A percentile compares a stretch with the other conserved stretches of the same genome.
Evolutionary conservation across 2,113 vertebrate genomes (phyloP).

Genomic region (Notothenia coriiceps): DNA sequence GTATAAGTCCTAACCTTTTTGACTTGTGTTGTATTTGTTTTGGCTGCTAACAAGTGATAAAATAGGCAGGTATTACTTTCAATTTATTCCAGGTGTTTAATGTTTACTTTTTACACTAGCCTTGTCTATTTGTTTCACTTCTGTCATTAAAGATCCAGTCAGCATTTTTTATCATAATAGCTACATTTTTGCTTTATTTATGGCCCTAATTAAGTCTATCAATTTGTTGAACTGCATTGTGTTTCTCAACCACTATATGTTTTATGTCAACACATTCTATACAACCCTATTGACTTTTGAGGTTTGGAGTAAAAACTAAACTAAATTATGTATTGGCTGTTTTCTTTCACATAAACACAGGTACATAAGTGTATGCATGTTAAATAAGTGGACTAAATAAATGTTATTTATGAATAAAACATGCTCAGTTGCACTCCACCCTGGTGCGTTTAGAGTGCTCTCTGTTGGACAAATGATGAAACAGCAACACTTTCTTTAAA

Average conservation of each 20-base stretch:
- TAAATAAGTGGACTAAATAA: neutral
- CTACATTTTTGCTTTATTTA: neutral
- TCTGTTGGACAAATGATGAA: constrained; percentile 9
- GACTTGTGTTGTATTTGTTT: neutral
- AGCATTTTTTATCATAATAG: neutral
- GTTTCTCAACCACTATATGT: neutral
- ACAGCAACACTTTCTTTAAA: neutral
- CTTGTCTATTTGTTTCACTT: too few relatives aligned
- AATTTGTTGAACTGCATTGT: neutral
- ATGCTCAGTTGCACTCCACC: neutral
- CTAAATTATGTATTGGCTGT: too few relatives aligned
- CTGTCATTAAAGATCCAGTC: neutral
- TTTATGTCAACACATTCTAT: neutral
- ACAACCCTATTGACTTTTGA: neutral
- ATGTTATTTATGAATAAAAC: neutral
- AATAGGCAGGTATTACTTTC: neutral
- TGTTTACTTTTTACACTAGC: neutral
- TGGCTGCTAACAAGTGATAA: neutral
- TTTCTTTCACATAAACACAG: neutral
- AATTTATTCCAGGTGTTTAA: neutral
- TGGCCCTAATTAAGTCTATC: neutral
- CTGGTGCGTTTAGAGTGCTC: neutral
- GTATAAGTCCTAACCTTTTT: neutral
- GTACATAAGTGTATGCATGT: neutral
- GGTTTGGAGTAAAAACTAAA: neutral